phyloP scores from a whole-genome alignment of 2,888 invertebrate genomes.

The Watsonalla binaria region DNA sequence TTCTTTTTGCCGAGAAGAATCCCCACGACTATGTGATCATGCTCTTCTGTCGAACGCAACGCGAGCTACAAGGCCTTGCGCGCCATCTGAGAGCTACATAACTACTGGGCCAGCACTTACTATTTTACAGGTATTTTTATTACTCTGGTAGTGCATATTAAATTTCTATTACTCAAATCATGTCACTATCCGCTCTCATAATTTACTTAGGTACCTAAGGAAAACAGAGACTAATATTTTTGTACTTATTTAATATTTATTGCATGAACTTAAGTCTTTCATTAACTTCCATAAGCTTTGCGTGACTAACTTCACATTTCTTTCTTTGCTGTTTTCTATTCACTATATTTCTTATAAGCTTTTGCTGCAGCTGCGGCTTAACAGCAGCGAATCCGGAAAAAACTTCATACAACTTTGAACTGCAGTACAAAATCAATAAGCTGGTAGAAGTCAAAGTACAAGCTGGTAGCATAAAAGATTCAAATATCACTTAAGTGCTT shows the following conservation, averaged over 20 bases:
- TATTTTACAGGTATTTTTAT: slow-evolving; percentile 79
- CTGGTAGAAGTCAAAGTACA: not conserved
- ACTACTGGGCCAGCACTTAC: slow-evolving; percentile 87
- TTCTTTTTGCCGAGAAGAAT: slow-evolving; percentile 87
- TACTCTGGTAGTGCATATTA: not conserved
- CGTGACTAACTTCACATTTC: not conserved
- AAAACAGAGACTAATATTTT: too few species aligned
- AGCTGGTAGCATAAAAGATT: not conserved
- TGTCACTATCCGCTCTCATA: too few species aligned
- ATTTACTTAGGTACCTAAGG: too few species aligned
- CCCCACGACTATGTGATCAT: slow-evolving; percentile 86
- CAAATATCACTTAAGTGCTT: slow-evolving; percentile 17
- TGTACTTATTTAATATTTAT: too few species aligned
- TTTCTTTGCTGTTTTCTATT: too few species aligned
- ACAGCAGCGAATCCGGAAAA: too few species aligned
- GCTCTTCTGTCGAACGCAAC: slow-evolving; percentile 85
- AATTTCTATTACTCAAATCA: too few species aligned
- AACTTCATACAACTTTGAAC: not conserved
- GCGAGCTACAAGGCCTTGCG: slow-evolving; percentile 84
- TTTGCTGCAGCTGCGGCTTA: too few species aligned
- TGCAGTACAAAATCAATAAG: not conserved
- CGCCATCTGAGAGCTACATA: slow-evolving; percentile 86
- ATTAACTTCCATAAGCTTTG: not conserved
- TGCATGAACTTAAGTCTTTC: not conserved
- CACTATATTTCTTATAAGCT: too few species aligned